A percentile compares a stretch with the other conserved stretches of the same genome.
Evolutionary conservation across 2,113 vertebrate species (phyloP).

Genomic region (Cinclus cinclus): DNA sequence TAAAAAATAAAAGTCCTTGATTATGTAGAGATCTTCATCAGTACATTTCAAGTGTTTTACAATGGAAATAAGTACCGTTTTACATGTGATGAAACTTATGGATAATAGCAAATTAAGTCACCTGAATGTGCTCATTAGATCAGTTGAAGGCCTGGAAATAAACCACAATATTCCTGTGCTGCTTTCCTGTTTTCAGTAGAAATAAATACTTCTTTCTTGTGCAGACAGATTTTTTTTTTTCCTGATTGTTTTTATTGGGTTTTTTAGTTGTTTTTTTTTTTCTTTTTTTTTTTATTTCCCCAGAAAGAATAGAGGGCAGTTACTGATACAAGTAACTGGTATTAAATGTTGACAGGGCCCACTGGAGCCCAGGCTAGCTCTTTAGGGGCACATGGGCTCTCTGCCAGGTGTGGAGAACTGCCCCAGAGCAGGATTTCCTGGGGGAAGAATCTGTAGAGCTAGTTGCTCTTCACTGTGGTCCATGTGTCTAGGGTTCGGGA

Average conservation of each 20-base stretch:
- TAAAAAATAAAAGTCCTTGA: neutral
- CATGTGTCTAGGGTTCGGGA: no score
- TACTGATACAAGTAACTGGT: neutral
- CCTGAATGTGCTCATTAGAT: neutral
- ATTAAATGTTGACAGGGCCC: neutral
- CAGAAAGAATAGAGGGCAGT: neutral
- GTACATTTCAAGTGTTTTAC: neutral
- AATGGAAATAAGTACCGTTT: neutral
- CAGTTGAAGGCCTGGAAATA: neutral
- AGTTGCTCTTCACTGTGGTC: no score
- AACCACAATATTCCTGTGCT: neutral
- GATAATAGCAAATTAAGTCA: neutral
- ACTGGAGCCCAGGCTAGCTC: no score
- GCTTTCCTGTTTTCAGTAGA: neutral
- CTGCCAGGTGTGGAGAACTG: no score
- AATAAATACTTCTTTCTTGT: neutral
- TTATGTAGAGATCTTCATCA: neutral
- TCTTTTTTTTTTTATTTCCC: no score
- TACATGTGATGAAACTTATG: neutral
- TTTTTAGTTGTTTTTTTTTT: no score
- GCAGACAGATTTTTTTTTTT: neutral
- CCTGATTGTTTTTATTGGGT: neutral
- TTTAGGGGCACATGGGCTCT: no score
- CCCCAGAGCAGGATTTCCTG: no score
- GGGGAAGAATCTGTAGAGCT: no score